phyloP scores from a whole-genome alignment of 2,113 vertebrate genomes.

The Rhea americana region DNA sequence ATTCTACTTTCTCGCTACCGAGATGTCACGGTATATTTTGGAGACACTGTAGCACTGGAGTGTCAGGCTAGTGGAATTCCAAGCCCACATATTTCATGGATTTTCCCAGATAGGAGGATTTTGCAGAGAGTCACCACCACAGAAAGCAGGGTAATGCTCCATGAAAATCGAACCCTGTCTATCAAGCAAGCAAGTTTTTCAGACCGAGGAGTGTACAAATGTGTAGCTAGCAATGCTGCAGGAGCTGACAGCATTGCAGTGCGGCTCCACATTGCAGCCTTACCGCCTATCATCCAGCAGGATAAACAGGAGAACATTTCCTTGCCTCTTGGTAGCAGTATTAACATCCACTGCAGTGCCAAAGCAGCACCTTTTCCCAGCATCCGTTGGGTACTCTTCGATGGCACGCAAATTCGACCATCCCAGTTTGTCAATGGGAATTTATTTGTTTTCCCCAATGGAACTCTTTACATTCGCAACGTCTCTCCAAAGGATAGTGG shows the following conservation, averaged over 20 bases:
- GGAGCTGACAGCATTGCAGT: conserved; percentile 84
- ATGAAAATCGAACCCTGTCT: conserved; percentile 80
- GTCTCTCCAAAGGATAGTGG: conserved; percentile 77
- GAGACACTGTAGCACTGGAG: conserved; percentile 79
- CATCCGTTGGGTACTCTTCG: conserved; percentile 83
- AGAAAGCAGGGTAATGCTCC: conserved; percentile 73
- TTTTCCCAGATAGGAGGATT: conserved; percentile 82
- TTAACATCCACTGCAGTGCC: conserved; percentile 84
- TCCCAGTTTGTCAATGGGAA: conserved; percentile 83
- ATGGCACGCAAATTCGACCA: conserved; percentile 79
- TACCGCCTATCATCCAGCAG: conserved; percentile 85
- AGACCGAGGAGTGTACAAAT: conserved; percentile 87
- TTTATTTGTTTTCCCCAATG: conserved; percentile 87
- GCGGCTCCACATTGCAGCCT: conserved; percentile 79
- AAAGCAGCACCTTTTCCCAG: conserved; percentile 79
- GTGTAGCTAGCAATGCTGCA: conserved; percentile 84
- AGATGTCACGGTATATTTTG: conserved; percentile 81
- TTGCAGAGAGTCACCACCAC: conserved; percentile 37
- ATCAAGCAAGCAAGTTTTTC: conserved; percentile 77
- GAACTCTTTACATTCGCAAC: conserved; percentile 83
- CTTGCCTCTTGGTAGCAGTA: conserved; percentile 73
- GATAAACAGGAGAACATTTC: conserved; percentile 78
- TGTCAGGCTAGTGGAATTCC: conserved; percentile 85
- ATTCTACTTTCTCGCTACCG: conserved; percentile 78
- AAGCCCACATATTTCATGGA: conserved; percentile 83